A percentile compares a stretch with the other conserved stretches of the same genome.
Evolutionary conservation across 2,113 vertebrate species (phyloP).

Genomic region (Dasyprocta punctata): DNA sequence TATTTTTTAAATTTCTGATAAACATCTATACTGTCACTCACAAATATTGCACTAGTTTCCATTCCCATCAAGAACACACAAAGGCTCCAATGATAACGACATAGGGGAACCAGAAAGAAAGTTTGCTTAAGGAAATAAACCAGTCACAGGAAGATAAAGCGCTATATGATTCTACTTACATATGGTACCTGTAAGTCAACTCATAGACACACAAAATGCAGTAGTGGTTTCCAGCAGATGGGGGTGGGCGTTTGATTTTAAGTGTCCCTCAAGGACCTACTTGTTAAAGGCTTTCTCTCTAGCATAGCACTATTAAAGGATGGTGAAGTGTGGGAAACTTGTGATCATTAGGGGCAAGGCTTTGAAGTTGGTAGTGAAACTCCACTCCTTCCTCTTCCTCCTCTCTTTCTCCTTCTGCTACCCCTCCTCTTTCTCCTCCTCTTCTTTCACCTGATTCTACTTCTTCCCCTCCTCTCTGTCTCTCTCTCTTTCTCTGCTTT

Average conservation of each 20-base stretch:
- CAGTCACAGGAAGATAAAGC: neutral
- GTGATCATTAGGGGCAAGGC: neutral
- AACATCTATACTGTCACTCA: neutral
- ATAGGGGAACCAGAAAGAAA: neutral
- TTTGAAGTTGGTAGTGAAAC: neutral
- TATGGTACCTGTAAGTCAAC: neutral
- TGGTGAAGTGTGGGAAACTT: neutral
- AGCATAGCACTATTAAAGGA: neutral
- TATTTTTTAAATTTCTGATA: neutral
- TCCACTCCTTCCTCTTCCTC: no score
- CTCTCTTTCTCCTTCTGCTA: no score
- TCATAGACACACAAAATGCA: neutral
- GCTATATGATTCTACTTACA: no score
- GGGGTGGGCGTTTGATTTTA: neutral
- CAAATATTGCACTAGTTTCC: neutral
- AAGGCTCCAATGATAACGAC: no score
- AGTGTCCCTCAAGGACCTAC: no score
- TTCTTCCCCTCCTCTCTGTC: no score
- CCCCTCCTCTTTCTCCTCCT: no score
- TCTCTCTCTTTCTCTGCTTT: neutral
- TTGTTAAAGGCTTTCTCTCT: neutral
- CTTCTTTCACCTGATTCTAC: no score
- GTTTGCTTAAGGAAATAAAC: neutral
- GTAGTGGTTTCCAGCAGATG: accelerated
- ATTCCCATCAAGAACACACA: neutral